phyloP scores from a whole-genome alignment of 2,113 vertebrate genomes.

The Serilophus lunatus region DNA sequence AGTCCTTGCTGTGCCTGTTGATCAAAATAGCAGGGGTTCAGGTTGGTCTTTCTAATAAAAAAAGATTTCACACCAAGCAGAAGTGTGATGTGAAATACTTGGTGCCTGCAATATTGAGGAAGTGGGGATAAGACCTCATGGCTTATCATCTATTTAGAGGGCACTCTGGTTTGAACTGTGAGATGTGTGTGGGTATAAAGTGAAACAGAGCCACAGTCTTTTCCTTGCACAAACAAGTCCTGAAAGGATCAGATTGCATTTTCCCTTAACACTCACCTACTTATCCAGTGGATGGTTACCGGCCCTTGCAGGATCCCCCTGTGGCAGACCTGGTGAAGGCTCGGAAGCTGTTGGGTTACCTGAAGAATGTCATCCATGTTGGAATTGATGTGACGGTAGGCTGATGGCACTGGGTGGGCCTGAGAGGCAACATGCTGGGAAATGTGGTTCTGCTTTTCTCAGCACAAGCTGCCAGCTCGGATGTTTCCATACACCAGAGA shows the following conservation, averaged over 20 bases:
- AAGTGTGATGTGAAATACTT: not conserved
- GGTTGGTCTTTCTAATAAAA: not conserved
- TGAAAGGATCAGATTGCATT: not conserved
- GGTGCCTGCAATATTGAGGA: not conserved
- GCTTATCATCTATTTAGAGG: not conserved
- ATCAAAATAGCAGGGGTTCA: not conserved
- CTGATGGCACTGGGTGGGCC: not conserved
- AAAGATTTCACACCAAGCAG: not conserved
- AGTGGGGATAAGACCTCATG: not conserved
- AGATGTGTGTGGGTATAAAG: not conserved
- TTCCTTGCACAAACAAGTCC: not conserved
- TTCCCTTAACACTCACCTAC: conserved; percentile 80
- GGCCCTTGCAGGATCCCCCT: conserved; percentile 90
- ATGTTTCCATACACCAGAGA: not conserved
- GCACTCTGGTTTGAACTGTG: not conserved
- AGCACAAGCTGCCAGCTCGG: not conserved
- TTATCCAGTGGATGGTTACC: conserved; percentile 90
- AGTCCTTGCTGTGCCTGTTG: not conserved
- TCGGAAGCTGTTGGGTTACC: conserved; percentile 85
- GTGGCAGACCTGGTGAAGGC: conserved; percentile 83
- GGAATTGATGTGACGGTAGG: conserved; percentile 84
- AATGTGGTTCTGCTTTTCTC: not conserved
- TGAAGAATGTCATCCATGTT: conserved; percentile 84
- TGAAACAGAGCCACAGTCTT: not conserved
- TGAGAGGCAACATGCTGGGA: not conserved